These are phyloP conservation scores for Clistopyga incitator DNA, from an alignment of 2,888 invertebrate species.

Conservation along the genomic window DNA sequence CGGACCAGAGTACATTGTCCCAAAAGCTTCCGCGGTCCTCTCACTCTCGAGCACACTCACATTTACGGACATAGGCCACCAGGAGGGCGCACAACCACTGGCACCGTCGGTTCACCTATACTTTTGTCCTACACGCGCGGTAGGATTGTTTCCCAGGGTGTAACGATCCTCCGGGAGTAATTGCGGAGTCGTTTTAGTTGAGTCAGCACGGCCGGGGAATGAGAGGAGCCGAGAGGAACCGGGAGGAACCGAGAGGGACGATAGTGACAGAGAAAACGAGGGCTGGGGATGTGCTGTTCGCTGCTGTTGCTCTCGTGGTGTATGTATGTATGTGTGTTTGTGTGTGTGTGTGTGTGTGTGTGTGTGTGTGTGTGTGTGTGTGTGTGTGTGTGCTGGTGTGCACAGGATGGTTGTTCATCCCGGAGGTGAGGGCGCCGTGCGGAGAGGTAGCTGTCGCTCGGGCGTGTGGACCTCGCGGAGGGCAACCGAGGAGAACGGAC, in stretches of 20 bases:
- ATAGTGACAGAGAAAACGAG: conserved; percentile 58
- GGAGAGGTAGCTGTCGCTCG: conserved; percentile 45
- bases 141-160: conserved; percentile 79
- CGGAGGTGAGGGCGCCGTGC: conserved; percentile 59
- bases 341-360: no score
- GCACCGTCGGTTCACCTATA: conserved; percentile 56
- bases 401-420: conserved; percentile 52
- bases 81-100: not conserved
- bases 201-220: conserved; percentile 77
- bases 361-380: no score
- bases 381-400: conserved; percentile 60
- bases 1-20: conserved; percentile 49
- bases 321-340: no score
- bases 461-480: conserved; percentile 42
- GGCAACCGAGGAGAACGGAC: conserved; percentile 62
- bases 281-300: conserved; percentile 64
- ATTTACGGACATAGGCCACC: conserved; percentile 43
- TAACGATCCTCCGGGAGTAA: conserved; percentile 81
- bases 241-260: no score
- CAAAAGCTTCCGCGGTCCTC: conserved; percentile 28
- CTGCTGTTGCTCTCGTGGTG: conserved; percentile 54
- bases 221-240: conserved; percentile 69
- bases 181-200: conserved; percentile 80
- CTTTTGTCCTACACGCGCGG: conserved; percentile 69
- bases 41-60: conserved; percentile 43